Evolutionary conservation across 2,888 invertebrate genomes (phyloP).

Genomic region (Lacanobia oleracea): DNA sequence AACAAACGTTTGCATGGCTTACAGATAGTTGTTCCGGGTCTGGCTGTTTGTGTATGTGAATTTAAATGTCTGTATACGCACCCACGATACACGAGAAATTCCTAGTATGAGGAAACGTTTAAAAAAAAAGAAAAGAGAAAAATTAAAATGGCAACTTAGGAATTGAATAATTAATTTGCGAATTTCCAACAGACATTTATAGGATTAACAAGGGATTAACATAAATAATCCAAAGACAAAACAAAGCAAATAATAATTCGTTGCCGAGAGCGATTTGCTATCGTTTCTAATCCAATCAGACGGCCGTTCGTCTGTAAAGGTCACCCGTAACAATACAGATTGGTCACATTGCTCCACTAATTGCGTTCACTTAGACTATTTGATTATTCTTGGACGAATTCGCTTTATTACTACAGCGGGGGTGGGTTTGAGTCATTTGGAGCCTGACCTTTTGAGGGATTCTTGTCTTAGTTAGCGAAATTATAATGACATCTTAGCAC

Average conservation of each 20-base stretch:
- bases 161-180: too few species aligned
- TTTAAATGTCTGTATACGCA: too few species aligned
- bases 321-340: conserved; percentile 24
- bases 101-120: too few species aligned
- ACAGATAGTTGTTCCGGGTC: too few species aligned
- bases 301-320: conserved; percentile 22
- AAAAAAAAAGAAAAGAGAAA: too few species aligned
- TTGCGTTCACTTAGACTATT: conserved; percentile 49
- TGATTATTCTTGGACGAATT: conserved; percentile 36
- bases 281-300: conserved; percentile 40
- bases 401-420: conserved; percentile 12
- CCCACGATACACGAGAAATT: too few species aligned
- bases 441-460: conserved; percentile 33
- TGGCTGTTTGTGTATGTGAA: too few species aligned
- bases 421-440: conserved; percentile 6
- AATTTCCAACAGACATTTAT: too few species aligned
- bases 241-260: conserved; percentile 18
- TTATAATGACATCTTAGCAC: conserved; percentile 20
- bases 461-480: conserved; percentile 18
- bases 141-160: too few species aligned
- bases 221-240: neutral
- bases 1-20: too few species aligned
- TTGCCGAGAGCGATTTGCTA: conserved; percentile 26
- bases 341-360: conserved; percentile 44
- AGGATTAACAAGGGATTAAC: conserved; percentile 7